Evolutionary conservation across 2,113 vertebrate genomes (phyloP).

Genomic region (Rhinoptilus africanus): DNA sequence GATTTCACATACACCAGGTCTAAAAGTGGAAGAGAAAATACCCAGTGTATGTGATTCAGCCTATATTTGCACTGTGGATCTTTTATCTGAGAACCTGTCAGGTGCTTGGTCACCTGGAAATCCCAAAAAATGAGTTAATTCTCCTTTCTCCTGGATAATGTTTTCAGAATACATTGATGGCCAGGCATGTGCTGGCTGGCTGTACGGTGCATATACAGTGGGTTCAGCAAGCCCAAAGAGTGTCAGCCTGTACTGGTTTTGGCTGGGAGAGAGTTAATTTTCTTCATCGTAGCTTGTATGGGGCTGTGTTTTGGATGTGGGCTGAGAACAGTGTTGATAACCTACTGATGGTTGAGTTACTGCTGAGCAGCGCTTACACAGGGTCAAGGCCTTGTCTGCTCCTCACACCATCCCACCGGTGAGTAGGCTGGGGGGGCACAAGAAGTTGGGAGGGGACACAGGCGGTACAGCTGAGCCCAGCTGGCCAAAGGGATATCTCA

Average conservation of each 20-base stretch:
- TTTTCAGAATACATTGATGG: not conserved
- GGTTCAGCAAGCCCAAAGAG: not conserved
- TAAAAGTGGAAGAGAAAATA: not conserved
- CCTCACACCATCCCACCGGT: accelerated
- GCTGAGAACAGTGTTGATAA: not conserved
- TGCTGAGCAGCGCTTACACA: not conserved
- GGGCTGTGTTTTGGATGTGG: not conserved
- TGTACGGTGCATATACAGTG: accelerated
- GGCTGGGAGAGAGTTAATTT: not conserved
- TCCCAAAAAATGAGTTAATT: not conserved
- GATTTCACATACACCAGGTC: not conserved
- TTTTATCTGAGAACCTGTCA: not conserved
- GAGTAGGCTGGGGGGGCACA: not conserved
- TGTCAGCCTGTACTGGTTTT: not conserved
- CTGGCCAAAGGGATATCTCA: not conserved
- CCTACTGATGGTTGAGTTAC: not conserved
- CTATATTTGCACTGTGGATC: not conserved
- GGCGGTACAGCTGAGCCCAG: accelerated
- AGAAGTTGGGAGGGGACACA: not conserved
- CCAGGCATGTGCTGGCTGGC: not conserved
- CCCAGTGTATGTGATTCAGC: not conserved
- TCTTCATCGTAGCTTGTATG: not conserved
- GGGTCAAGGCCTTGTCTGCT: not conserved
- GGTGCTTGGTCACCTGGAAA: not conserved
- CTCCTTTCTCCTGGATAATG: not conserved